Evolutionary conservation across 2,797 vertebrate genomes (phyloP).

Genomic region (Dendrocincla fuliginosa): DNA sequence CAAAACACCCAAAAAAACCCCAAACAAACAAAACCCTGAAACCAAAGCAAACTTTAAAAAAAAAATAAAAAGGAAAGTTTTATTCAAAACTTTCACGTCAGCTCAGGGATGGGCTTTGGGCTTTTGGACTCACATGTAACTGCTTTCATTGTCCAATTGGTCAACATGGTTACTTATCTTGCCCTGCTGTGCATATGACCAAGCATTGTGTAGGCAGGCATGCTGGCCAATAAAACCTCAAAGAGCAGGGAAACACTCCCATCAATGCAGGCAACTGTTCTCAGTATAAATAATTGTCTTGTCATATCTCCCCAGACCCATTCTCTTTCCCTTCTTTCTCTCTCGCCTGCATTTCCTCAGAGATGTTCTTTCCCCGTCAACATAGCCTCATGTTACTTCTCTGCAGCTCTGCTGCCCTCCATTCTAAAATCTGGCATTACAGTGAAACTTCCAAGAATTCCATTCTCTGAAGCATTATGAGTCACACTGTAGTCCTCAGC

Average conservation of each 20-base stretch:
- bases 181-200: background rate
- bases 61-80: background rate
- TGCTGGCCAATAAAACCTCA: background rate
- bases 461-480: slow-evolving; percentile 71
- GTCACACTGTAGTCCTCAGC: slow-evolving; percentile 69
- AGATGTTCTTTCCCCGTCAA: slow-evolving; percentile 48
- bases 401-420: slow-evolving; percentile 68
- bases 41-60: background rate
- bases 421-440: slow-evolving; percentile 66
- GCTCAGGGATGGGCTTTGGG: background rate
- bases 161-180: background rate
- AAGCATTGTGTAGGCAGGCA: background rate
- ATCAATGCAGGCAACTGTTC: background rate
- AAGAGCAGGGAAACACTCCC: background rate
- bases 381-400: slow-evolving; percentile 57
- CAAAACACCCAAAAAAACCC: too few species aligned
- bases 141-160: background rate
- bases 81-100: background rate
- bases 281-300: slow-evolving; percentile 30
- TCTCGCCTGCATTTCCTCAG: slow-evolving; percentile 10
- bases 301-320: background rate
- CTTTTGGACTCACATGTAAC: background rate
- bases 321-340: slow-evolving; percentile 7
- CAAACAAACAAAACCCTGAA: background rate
- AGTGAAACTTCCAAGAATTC: slow-evolving; percentile 73